phyloP scores from a whole-genome alignment of 2,888 invertebrate genomes.

The Cepaea hortensis region DNA sequence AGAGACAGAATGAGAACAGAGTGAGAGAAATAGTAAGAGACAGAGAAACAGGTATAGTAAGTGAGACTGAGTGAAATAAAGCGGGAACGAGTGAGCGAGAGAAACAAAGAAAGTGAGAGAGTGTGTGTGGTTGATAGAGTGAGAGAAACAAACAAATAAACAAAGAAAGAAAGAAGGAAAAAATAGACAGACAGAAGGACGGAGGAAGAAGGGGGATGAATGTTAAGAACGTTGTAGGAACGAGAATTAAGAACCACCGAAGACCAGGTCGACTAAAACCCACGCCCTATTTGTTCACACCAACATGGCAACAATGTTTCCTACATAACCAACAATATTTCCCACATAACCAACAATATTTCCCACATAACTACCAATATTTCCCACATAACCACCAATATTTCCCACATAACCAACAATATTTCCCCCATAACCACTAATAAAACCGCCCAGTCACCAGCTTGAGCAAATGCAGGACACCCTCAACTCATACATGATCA shows the following conservation, averaged over 20 bases:
- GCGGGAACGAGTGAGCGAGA: slow-evolving; percentile 13
- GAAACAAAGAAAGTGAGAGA: slow-evolving; percentile 27
- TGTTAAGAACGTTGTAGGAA: neutral
- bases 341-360: no score
- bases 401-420: no score
- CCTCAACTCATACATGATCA: no score
- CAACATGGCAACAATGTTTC: no score
- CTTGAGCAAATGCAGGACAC: no score
- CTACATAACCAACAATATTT: no score
- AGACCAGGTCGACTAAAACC: neutral
- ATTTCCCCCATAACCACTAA: no score
- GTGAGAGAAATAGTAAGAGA: neutral
- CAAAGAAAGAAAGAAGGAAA: no score
- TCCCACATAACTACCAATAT: no score
- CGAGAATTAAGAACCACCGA: neutral
- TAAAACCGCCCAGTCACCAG: no score
- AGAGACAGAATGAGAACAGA: neutral
- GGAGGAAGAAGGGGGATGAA: neutral
- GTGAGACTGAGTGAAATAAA: neutral
- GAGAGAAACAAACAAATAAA: neutral
- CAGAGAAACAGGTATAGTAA: neutral
- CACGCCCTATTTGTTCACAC: no score
- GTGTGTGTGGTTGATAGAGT: neutral
- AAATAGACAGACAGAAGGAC: neutral
- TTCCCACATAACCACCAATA: no score